Evolutionary conservation across 2,113 vertebrate species (phyloP), one percentile per base, ranked within the genome.

Genomic region (Desmodus rotundus): DNA sequence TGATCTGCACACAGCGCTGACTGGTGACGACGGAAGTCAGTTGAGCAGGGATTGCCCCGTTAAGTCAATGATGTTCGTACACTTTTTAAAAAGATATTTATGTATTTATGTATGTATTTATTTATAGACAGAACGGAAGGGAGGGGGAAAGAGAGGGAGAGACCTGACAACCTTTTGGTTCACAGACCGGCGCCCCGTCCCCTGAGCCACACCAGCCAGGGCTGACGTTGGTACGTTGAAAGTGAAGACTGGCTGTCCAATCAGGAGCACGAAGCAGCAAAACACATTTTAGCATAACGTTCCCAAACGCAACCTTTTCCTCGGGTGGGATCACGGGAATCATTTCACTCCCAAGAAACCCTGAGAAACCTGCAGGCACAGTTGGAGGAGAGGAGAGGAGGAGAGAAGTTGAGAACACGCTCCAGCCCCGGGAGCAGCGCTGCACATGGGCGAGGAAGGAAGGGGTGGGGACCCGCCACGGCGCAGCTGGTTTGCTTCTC

Each of bases 391-490:
- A n/a, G n/a, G n/a, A n/a, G n/a, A n/a, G n/a, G n/a, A n/a, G n/a
- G n/a, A 0, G 72, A 45, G 31, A 91, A 80, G 43, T 7, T 16
- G 2, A 87, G 50, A 33, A 10, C 86, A 6, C 24, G 24, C 72
- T 73, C 58, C 87, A 38, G 31, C 22, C 5, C 31, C 2, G 67
- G 52, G 50, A 50, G n/a, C 41, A 2, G 19, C 4, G 20, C 7
- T 6, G 73, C 9, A 1, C 20, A 11, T 36, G 5, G 2, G 12
- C 9, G 12, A 8, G 7, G 24, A 41, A 19, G 41, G n/a, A 13
- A 28, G 41, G 24, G 13, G 50, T 28, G 41, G 20, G 4, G 38
- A 22, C 1, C 38, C 5, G 2, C 17, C 3, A 3, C 20, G 2
- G 2, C 24, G 63, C n/a, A 19, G 47, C 38, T 4, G 0, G 13